phyloP scores from a whole-genome alignment of 2,888 invertebrate species.

The Erannis defoliaria region DNA sequence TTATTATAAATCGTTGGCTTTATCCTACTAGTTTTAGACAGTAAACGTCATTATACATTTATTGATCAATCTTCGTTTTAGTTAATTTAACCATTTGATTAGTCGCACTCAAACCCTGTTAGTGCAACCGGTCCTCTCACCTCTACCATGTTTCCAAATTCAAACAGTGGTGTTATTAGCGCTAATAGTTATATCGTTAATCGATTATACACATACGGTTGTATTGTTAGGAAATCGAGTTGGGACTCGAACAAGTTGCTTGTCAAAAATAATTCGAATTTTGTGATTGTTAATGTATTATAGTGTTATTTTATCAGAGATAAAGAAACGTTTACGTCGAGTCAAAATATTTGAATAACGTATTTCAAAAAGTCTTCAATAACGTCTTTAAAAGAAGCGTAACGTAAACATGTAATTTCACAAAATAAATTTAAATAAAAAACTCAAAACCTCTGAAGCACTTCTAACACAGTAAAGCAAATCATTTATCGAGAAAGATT shows the following conservation, averaged over 20 bases:
- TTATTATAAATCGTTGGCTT: too few relatives aligned
- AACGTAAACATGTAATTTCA: background rate
- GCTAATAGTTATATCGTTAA: constrained; percentile 55
- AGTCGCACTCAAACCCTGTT: background rate
- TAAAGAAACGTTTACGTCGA: too few relatives aligned
- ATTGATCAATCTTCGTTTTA: background rate
- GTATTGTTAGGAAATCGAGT: constrained; percentile 23
- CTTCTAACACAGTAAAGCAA: background rate
- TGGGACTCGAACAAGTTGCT: constrained; percentile 9
- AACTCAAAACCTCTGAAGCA: background rate
- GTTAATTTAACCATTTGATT: background rate
- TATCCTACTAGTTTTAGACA: too few relatives aligned
- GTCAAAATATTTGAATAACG: too few relatives aligned
- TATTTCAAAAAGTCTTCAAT: too few relatives aligned
- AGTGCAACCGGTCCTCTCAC: constrained; percentile 11
- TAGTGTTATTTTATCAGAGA: too few relatives aligned
- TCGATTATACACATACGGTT: constrained; percentile 38
- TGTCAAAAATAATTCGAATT: background rate
- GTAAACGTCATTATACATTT: background rate
- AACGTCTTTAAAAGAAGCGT: too few relatives aligned
- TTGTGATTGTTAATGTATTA: background rate
- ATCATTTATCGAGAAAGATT: constrained; percentile 9
- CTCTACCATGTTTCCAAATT: constrained; percentile 14
- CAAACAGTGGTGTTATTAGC: constrained; percentile 43
- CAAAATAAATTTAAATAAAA: background rate